phyloP scores from a whole-genome alignment of 2,888 invertebrate species.

The Limnephilus auricula region DNA sequence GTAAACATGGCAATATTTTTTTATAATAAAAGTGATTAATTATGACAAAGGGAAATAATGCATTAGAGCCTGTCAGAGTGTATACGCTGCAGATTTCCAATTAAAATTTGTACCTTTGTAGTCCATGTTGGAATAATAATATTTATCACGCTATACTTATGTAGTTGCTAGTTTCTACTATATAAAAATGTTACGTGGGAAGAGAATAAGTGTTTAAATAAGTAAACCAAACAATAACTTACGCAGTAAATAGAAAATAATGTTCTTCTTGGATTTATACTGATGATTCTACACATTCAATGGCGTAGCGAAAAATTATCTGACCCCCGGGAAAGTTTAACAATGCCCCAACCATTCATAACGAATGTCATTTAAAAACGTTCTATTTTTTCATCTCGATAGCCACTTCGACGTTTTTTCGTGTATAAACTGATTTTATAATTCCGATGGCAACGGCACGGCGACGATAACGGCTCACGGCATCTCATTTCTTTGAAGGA shows the following conservation, averaged over 20 bases:
- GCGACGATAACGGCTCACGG: too few relatives aligned
- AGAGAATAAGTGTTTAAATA: not conserved
- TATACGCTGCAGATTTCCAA: not conserved
- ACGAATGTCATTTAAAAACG: too few relatives aligned
- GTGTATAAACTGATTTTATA: too few relatives aligned
- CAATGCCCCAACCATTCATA: too few relatives aligned
- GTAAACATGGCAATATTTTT: not conserved
- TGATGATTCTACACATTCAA: not conserved
- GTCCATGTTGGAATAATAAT: not conserved
- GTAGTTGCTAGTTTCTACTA: not conserved
- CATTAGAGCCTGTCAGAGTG: not conserved
- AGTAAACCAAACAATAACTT: not conserved
- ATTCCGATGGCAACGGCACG: too few relatives aligned
- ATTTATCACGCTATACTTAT: not conserved
- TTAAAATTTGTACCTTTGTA: not conserved
- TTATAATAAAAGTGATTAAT: not conserved
- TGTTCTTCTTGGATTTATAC: not conserved
- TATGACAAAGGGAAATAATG: not conserved
- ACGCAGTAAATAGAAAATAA: not conserved
- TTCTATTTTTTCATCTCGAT: too few relatives aligned
- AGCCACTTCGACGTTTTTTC: too few relatives aligned
- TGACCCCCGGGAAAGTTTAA: too few relatives aligned
- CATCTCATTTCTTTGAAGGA: too few relatives aligned
- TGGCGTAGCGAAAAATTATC: not conserved
- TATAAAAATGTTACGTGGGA: not conserved